Evolutionary conservation across 2,113 vertebrate species (phyloP), one percentile per base, ranked within the genome.

Genomic region (Cacatua alba): DNA sequence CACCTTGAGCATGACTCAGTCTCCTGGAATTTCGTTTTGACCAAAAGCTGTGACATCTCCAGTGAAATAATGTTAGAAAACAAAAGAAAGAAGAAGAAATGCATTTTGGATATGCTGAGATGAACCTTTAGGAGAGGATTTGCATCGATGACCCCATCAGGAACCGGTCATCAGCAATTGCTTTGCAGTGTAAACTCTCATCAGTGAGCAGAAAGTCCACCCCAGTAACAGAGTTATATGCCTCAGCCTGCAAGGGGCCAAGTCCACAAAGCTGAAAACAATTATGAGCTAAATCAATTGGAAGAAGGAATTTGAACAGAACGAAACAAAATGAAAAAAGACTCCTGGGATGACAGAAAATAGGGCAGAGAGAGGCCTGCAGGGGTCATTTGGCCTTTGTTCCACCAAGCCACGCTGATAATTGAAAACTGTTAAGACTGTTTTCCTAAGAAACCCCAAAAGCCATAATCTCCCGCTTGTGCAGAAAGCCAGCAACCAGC

Each of bases 61-160:
- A 21, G 4, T 1, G 52, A 53, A 78, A 62, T 5, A 14, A 24
- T 0, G 0, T 76, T 15, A 15, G 20, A 37, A 2, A 35, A 13
- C 10, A 11, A 3, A 16, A 14, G 24, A 5, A n/a, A 41, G n/a
- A 26, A 29, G 25, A 65, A 41, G 3, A n/a, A 19, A 14, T 0
- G 2, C 9, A 7, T 33, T 90, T 63, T 28, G 86, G 62, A 74
- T 86, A 24, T 28, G 29, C 1, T 13, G 43, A 51, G 80, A 29
- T 13, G 55, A 71, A 24, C 44, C 31, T 53, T 44, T 8, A 57
- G 49, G 46, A 64, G 39, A 12, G 48, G 71, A 24, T 29, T 24
- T 74, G 29, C n/a, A 25, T 19, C 35, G 8, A 43, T 18, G 65
- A 35, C 13, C 43, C 57, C 63, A 21, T 53, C 62, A 8, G 57